Conservation (phyloP, 1,140 invertebrate genomes). For the Drosophila leontia region DNA sequence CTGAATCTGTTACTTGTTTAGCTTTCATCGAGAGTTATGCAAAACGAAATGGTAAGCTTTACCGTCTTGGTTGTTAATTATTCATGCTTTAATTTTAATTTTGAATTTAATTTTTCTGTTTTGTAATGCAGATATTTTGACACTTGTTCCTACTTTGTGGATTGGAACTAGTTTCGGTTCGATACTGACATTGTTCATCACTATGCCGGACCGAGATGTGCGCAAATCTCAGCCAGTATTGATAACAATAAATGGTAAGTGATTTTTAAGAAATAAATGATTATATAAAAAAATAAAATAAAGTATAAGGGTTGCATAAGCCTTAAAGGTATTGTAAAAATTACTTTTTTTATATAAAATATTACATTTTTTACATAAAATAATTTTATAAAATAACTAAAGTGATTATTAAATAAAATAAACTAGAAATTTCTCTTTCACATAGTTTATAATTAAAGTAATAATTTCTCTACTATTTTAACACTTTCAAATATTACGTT, state of each 20-base stretch:
- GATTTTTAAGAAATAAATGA: not conserved
- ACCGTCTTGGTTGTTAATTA: not conserved
- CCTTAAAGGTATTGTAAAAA: not conserved
- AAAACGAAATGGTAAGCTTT: slow-evolving; percentile 93
- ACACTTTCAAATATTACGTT: not conserved
- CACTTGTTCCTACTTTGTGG: slow-evolving; percentile 93
- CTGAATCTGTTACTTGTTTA: slow-evolving; percentile 97
- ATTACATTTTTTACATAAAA: no score
- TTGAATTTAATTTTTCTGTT: not conserved
- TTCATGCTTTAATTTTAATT: not conserved
- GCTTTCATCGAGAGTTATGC: slow-evolving; percentile 98
- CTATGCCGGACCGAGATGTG: slow-evolving; percentile 92
- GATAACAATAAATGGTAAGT: slow-evolving; percentile 94
- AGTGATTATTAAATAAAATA: not conserved
- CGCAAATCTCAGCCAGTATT: slow-evolving; percentile 94
- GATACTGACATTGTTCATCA: slow-evolving; percentile 95
- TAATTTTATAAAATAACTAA: no score
- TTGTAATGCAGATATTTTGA: slow-evolving; percentile 68
- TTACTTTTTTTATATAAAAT: not conserved
- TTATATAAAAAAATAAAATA: not conserved
- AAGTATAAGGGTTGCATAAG: no score
- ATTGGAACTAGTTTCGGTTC: slow-evolving; percentile 98
- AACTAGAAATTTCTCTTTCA: not conserved
- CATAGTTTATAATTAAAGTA: no score
- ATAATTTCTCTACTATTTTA: not conserved